Conservation (phyloP, 2,797 vertebrate genomes). For the Platyrinchus mystaceus region DNA sequence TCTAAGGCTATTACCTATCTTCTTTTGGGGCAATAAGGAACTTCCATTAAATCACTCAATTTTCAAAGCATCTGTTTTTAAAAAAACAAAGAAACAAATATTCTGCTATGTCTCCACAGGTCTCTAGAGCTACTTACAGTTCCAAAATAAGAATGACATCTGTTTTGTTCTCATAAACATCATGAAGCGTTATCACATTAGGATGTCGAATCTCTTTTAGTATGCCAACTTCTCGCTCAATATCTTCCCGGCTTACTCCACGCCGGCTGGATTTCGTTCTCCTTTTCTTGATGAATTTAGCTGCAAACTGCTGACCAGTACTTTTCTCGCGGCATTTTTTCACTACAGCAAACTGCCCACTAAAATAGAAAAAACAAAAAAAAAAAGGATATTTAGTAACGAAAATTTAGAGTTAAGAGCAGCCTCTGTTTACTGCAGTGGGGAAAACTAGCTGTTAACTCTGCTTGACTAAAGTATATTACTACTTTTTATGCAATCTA, state of each 20-base stretch:
- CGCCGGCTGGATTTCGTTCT: constrained; percentile 93
- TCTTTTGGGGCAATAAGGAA: neutral
- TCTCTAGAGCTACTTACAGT: constrained; percentile 85
- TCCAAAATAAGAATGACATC: constrained; percentile 98
- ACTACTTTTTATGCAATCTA: neutral
- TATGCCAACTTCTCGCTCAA: constrained; percentile 95
- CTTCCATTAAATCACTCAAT: neutral
- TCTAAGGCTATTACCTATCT: neutral
- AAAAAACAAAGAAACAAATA: neutral
- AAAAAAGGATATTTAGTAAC: neutral
- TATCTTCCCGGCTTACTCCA: constrained; percentile 92
- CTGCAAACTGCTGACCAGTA: constrained; percentile 86
- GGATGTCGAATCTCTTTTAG: constrained; percentile 94
- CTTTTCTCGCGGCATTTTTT: constrained; percentile 89
- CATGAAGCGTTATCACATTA: constrained; percentile 92
- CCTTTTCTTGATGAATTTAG: constrained; percentile 96
- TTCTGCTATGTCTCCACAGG: neutral
- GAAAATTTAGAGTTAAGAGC: neutral
- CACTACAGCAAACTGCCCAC: constrained; percentile 95
- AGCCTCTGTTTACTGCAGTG: neutral
- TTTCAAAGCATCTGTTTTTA: neutral
- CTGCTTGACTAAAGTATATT: neutral
- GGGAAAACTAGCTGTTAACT: neutral
- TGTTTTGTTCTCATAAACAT: constrained; percentile 95
- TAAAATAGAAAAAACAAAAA: constrained; percentile 17